Evolutionary conservation across 2,113 vertebrate species (phyloP), one percentile per base, ranked within the genome.

Genomic region (Semnornis frantzii): DNA sequence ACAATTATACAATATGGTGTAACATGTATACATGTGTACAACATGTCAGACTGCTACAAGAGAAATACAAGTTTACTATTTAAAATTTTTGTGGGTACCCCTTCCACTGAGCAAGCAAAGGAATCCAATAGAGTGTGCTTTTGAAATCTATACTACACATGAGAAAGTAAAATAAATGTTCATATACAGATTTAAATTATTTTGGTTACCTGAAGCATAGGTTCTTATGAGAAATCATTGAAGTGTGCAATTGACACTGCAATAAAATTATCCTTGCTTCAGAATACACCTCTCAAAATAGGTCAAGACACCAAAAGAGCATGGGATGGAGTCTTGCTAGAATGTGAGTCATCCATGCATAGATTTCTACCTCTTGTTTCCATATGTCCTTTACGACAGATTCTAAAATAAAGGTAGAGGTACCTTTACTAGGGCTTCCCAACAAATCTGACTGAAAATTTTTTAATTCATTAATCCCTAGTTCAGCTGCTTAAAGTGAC

Each of bases 81-180:
- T 71, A 44, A 52, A 50, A 11, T 87, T 92, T 30, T 7, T 44
- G 14, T 60, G 57, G 12, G 12, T 14, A 54, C 12, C 13, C 9
- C 8, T 78, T 78, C 48, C 48, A 39, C 5, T 34, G 54, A 79
- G 46, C 12, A 58, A 85, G 20, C 15, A 55, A 64, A 71, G 48
- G 19, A 73, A 82, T 34, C 1, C 7, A 83, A 60, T 30, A 44
- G 5, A 66, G 2, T 33, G n/a, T 65, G 44, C 18, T 85, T 90
- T 94, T 90, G 74, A 92, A 86, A 88, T 79, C 75, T 63, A 48
- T 63, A 30, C 21, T 11, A 58, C 6, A 52, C 25, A 63, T 39
- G 68, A 85, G 16, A 82, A 95, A 73, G 80, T 46, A 90, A 90
- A 88, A 89, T n/a, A 86, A 89, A 66, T 30, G 75, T 88, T 93